Evolutionary conservation across 2,888 invertebrate genomes (phyloP).

Genomic region (Bembecia ichneumoniformis): DNA sequence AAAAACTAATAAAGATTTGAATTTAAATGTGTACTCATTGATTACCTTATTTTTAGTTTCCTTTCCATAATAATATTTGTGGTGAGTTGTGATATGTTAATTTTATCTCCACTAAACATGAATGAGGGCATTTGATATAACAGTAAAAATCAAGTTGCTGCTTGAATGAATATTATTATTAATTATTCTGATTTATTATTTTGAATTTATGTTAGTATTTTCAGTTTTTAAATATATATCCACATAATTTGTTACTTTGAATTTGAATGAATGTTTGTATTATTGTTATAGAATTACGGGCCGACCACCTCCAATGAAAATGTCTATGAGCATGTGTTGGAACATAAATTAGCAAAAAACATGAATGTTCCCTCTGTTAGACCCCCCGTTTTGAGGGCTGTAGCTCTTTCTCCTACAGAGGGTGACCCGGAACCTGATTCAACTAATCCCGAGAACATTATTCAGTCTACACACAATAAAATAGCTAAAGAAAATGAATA

Average conservation of each 20-base stretch:
- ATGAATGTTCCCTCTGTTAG: conserved; percentile 63
- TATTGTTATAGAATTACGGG: conserved; percentile 68
- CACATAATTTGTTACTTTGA: conserved; percentile 10
- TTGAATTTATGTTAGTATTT: conserved; percentile 14
- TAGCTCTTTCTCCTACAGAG: conserved; percentile 47
- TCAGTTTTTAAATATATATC: conserved; percentile 1
- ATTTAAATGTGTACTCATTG: conserved; percentile 38
- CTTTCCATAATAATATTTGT: conserved; percentile 12
- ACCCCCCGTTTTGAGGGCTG: conserved; percentile 57
- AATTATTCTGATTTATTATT: too few species aligned
- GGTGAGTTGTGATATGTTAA: conserved; percentile 3
- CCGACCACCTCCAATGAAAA: conserved; percentile 70
- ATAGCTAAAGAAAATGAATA: conserved; percentile 57
- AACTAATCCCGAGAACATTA: conserved; percentile 60
- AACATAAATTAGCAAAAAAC: conserved; percentile 60
- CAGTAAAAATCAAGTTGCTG: neutral
- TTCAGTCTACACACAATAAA: conserved; percentile 47
- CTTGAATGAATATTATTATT: neutral
- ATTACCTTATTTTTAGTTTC: conserved; percentile 33
- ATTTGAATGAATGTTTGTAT: conserved; percentile 3
- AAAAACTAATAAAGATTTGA: conserved; percentile 29
- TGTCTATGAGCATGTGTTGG: conserved; percentile 59
- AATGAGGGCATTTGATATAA: conserved; percentile 31
- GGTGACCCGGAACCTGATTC: conserved; percentile 64
- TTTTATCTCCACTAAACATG: neutral